Base-by-base conservation (phyloP, 2,888 invertebrate species). In the Rosalia funebris region DNA sequence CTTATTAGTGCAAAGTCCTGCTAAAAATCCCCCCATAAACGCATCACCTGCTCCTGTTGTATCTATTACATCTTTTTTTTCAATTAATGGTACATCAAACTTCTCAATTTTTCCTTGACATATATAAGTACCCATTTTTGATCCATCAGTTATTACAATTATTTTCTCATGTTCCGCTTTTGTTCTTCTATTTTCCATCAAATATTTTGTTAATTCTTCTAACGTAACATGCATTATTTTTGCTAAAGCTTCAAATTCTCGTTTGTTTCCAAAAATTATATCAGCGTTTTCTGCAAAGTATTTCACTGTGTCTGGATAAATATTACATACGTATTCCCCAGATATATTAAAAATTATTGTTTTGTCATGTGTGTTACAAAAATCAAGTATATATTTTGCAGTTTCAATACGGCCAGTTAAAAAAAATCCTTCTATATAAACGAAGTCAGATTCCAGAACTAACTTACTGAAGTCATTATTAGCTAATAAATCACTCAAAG, bases 91-190 rank as follows among this genome's bases (percentile, higher is more conserved):
- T 1, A 84, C 83, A 1, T 62, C n/a, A 25, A 75, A 71, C 55
- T 75, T 70, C 14, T 44, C 45, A 14, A 53, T 53, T 45, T 41
- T 37, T 25, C 78, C 68, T 5, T 75, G 56, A 57, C 71, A 70
- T 7, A 77, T 72, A 61, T 88, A 84, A 42, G 85, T 75, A 0
- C 88, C 84, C 15, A 85, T 83, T 11, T 84, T 78, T 0, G 82
- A 77, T 7, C 89, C 90, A 70, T 89, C 85, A 3, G 91, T 91
- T 57, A 90, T 82, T 1, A 89, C 81, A 15, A 89, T 83, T 2
- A 86, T 83, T 65, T 88, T 83, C 14, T 81, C 73, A 50, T 75
- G 75, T 1, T 54, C n/a, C 45, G 61, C 37, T 46, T 46, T 63
- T 9, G 44, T 25, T 50, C 48, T 46, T 32, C 17, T 50, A 12